Percentiles rank a stretch among this genome's conserved stretches.
These are phyloP conservation scores for Leiothrix lutea DNA, from an alignment of 2,113 vertebrate genomes.

Conservation along the genomic window DNA sequence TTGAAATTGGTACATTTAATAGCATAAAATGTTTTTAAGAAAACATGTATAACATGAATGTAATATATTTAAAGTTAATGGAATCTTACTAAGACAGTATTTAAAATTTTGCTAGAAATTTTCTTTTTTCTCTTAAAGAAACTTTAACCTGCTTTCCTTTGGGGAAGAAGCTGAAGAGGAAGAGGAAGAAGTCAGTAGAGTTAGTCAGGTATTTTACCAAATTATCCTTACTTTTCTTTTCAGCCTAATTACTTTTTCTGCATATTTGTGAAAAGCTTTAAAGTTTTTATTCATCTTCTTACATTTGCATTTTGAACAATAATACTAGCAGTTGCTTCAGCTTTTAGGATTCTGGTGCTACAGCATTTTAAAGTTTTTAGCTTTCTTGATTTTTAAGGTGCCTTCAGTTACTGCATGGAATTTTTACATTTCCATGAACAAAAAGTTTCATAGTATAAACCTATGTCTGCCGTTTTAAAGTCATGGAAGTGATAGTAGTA, in stretches of 20 bases:
- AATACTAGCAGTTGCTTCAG: neutral
- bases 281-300: neutral
- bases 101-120: neutral
- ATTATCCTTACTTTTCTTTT: neutral
- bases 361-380: neutral
- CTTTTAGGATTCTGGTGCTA: neutral
- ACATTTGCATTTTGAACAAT: neutral
- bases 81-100: neutral
- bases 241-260: neutral
- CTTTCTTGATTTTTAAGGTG: neutral
- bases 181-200: conserved; percentile 91
- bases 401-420: neutral
- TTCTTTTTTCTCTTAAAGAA: conserved; percentile 73
- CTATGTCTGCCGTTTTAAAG: neutral
- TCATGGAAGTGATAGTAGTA: neutral
- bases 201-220: conserved; percentile 86
- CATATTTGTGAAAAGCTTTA: neutral
- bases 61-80: neutral
- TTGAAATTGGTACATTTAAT: neutral
- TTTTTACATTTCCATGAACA: neutral
- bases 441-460: neutral
- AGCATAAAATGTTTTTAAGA: neutral
- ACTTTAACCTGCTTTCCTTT: conserved; percentile 96
- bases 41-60: fast-evolving
- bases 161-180: conserved; percentile 98